Evolutionary conservation across 2,113 vertebrate genomes (phyloP).

Genomic region (Eira barbara): DNA sequence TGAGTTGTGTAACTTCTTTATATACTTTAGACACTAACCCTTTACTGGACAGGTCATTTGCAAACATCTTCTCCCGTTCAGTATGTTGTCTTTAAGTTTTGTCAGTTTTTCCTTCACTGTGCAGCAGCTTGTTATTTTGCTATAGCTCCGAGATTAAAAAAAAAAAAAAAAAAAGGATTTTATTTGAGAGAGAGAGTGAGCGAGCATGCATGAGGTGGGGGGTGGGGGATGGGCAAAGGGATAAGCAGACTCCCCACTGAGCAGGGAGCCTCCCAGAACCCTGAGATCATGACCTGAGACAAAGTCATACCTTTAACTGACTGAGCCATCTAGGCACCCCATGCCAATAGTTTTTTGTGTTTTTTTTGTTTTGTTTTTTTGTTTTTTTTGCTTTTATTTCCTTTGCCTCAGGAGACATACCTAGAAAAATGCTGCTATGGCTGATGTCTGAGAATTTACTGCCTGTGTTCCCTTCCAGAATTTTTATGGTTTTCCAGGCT

Average conservation of each 20-base stretch:
- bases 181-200: no score
- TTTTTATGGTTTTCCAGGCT: neutral
- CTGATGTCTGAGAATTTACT: neutral
- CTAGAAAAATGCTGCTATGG: neutral
- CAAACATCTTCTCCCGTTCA: neutral
- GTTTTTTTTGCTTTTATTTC: neutral
- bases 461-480: neutral
- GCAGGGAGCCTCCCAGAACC: no score
- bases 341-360: no score
- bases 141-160: neutral
- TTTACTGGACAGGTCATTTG: neutral
- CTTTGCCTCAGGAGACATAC: neutral
- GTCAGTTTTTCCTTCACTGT: neutral
- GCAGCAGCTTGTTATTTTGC: neutral
- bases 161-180: neutral
- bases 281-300: no score
- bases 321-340: no score
- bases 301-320: no score
- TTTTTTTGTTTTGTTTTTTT: neutral
- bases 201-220: neutral
- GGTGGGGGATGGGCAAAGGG: no score
- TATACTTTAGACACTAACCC: neutral
- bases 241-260: neutral
- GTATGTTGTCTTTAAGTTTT: neutral
- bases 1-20: neutral